Base-by-base conservation (phyloP, 64 coral and sea anemone species). In the Platygyra sinensis region DNA sequence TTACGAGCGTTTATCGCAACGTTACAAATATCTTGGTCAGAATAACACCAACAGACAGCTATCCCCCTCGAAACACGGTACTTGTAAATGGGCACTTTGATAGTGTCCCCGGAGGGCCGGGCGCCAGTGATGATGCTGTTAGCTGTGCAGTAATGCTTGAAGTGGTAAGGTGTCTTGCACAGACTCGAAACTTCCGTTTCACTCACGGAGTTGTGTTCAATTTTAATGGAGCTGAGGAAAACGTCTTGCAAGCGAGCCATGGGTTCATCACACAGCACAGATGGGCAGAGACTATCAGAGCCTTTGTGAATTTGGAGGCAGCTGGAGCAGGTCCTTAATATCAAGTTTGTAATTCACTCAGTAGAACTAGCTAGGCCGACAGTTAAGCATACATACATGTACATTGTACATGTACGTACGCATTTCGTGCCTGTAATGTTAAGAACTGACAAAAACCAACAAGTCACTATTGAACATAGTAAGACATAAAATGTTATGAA, bases 211-310 rank as follows among this genome's bases (percentile, higher is more conserved):
- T 99, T 4, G 89, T 99, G 52, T 99, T 99, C 32, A 86, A 91
- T 64, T 99, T 99, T 63, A 99, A 99, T 89, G 97, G 97, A 80
- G 97, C 97, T 50, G 97, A 99, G 86, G 97, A 99, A 30, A 96
- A 99, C 75, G 50, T 96, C 72, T 82, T 98, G 20, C 96, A 98
- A 80, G 96, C 93, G 16, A 98, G 96, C 84, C 96, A 98, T 65
- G 94, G 94, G 6, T 99, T 96, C 89, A 99, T 99, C 75, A 99
- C 94, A 5, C 94, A 99, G 29, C 97, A 99, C 59, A 72, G 52
- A 18, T 99, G 97, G 97, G 94, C 80, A 9, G n/a, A 86, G 0
- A 93, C 79, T 20, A 83, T 99, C 12, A 76, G 30, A 28, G 97
- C 91, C 10, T 99, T 96, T 86, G 83, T 99, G 22, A 96, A 99